Evolutionary conservation across 2,797 vertebrate species (phyloP), one percentile per base, ranked within the genome.

Genomic region (Falco rusticolus): DNA sequence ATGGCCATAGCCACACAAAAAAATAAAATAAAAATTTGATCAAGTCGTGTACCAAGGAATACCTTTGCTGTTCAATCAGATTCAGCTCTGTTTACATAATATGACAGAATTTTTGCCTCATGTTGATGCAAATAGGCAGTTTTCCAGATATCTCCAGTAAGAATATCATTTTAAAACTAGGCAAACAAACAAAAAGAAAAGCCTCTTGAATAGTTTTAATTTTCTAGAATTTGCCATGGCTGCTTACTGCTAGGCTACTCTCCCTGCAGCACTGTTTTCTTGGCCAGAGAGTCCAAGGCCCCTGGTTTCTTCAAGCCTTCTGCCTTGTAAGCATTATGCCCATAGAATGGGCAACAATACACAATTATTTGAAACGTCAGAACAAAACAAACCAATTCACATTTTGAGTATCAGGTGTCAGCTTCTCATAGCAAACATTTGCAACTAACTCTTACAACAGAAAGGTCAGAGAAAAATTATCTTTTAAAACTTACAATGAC

Each of bases 321-420:
- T 86, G 89, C 48, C 72, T 93, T 93, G 69, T 63, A 86, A 90
- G 43, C 34, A 31, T 92, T 91, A 56, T 1, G 5, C 8, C 57
- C 84, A 84, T 56, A 92, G 87, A 92, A 86, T 13, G 33, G 79
- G 16, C 71, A 94, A 95, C 79, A 94, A 94, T 92, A 65, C 5
- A 6, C 72, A 93, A 92, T 91, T 86, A 92, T 41, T 84, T 89
- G 84, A 75, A 92, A 92, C 28, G 5, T 94, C 89, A 94, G 89
- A 95, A 71, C 21, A 22, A 60, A 77, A 37, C 26, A 64, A 78
- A 89, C 63, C 65, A 78, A 68, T 84, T 69, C 78, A 37, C 61
- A 78, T 93, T 87, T 87, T 63, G 76, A 91, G 79, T 92, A 96
- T 94, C 84, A 92, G 90, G 89, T 95, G 57, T 92, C 93, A 95